A percentile compares a stretch with the other conserved stretches of the same genome.
phyloP scores from a whole-genome alignment of 2,113 vertebrate species.

The Tonatia bakeri region DNA sequence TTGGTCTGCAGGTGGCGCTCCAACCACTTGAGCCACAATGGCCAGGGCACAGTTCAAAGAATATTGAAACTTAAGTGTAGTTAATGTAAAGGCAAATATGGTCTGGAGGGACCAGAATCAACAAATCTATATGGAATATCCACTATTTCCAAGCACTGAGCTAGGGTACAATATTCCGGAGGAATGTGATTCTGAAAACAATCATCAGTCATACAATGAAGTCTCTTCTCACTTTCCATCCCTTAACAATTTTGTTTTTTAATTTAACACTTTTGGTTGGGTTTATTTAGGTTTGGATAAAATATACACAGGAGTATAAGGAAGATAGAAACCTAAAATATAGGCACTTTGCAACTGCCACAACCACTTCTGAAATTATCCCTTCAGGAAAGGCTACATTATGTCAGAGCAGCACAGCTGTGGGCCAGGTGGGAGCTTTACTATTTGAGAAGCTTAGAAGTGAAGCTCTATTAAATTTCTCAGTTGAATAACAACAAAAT shows the following conservation, averaged over 20 bases:
- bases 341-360: neutral
- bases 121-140: neutral
- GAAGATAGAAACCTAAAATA: neutral
- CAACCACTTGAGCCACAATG: no score
- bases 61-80: neutral
- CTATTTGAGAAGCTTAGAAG: neutral
- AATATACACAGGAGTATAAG: neutral
- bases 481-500: neutral
- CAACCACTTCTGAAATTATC: neutral
- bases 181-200: neutral
- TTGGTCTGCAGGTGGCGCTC: no score
- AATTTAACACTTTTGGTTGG: neutral
- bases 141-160: neutral
- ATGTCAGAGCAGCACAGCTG: neutral
- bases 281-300: neutral
- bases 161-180: neutral
- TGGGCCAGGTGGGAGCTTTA: neutral
- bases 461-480: neutral
- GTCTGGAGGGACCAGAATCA: neutral
- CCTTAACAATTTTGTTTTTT: neutral
- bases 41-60: neutral
- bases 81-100: neutral
- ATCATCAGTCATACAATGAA: neutral
- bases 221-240: neutral
- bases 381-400: neutral